Conservation (phyloP, 1,140 invertebrate genomes). For the Bursaphelenchus mucronatus region DNA sequence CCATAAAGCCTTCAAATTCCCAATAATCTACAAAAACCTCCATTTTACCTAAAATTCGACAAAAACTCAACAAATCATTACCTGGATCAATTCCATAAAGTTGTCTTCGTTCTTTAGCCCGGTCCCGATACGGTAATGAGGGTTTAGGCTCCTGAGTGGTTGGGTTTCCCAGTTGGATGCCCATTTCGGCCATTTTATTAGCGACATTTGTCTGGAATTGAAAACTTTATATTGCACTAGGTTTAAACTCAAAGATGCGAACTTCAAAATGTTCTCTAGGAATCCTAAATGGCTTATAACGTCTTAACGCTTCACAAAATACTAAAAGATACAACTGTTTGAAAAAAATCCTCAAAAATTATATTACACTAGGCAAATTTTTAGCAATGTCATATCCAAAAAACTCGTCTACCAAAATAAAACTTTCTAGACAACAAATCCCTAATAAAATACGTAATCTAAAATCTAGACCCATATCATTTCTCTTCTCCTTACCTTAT, state of each 20-base stretch:
- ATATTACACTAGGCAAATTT: background rate
- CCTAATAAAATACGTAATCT: background rate
- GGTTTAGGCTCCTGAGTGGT: background rate
- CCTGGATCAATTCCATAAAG: conserved; percentile 73
- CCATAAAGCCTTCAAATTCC: too few species aligned
- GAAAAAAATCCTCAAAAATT: too few species aligned
- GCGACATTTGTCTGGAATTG: conserved; percentile 38
- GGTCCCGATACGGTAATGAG: conserved; percentile 74
- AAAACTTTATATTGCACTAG: conserved; percentile 20
- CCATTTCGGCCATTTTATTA: conserved; percentile 32
- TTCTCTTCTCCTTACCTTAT: conserved; percentile 67
- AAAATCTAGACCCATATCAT: too few species aligned
- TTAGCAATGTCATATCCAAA: background rate
- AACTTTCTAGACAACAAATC: background rate
- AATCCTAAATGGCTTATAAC: too few species aligned
- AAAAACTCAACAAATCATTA: conserved; percentile 5
- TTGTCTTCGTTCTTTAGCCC: conserved; percentile 86
- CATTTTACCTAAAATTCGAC: background rate
- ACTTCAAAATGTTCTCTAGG: too few species aligned
- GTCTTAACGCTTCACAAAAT: too few species aligned
- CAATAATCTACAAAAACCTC: background rate
- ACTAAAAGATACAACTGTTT: too few species aligned
- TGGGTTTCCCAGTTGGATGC: background rate
- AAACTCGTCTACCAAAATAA: background rate
- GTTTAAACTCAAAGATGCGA: conserved; percentile 12